These are phyloP conservation scores for Cosmia trapezina DNA, from an alignment of 2,888 invertebrate genomes.

Conservation along the genomic window DNA sequence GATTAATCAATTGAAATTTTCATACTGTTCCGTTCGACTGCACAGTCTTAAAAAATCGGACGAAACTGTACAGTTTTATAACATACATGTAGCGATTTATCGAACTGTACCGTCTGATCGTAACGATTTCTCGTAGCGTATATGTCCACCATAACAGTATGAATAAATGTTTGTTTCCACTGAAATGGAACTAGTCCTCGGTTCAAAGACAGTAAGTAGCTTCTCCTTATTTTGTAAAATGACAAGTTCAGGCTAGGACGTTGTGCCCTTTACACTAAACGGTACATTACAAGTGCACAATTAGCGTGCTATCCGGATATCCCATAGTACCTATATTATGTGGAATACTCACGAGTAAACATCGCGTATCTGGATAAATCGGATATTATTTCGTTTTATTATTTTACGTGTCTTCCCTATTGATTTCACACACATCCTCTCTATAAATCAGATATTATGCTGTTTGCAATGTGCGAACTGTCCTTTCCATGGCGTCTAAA, in stretches of 20 bases:
- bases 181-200: background rate
- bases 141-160: too few species aligned
- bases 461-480: background rate
- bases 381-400: background rate
- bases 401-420: background rate
- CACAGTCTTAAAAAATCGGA: too few species aligned
- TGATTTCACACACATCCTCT: background rate
- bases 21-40: too few species aligned
- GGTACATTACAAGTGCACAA: background rate
- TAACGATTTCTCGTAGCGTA: too few species aligned
- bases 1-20: too few species aligned
- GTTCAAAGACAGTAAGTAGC: background rate
- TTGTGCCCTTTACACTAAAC: background rate
- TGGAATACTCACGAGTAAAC: background rate
- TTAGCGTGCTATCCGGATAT: background rate
- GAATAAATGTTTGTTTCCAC: background rate
- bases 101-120: too few species aligned
- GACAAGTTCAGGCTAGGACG: background rate
- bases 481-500: background rate
- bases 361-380: background rate
- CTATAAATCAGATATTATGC: background rate
- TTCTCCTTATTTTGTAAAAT: background rate
- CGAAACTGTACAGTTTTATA: too few species aligned
- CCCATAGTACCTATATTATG: background rate
- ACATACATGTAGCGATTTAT: too few species aligned